These are phyloP conservation scores for Petrocephalus microphthalmus DNA, from an alignment of 2,113 vertebrate species.

Conservation along the genomic window DNA sequence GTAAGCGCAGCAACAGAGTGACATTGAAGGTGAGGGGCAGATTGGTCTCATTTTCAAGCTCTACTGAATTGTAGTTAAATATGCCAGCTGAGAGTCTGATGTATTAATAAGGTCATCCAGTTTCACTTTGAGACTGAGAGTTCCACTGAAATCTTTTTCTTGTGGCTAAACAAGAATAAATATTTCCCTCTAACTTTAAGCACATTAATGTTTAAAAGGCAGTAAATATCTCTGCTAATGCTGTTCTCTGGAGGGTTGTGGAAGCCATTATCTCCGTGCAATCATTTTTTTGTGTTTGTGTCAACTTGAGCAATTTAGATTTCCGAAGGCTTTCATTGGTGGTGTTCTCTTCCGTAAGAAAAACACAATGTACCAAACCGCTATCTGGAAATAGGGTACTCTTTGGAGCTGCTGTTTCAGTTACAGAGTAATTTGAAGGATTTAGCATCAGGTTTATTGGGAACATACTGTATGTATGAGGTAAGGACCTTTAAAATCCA, in stretches of 20 bases:
- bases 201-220: conserved; percentile 4
- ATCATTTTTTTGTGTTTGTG: background rate
- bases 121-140: background rate
- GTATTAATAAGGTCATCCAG: background rate
- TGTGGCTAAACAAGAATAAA: background rate
- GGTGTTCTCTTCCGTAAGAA: background rate
- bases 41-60: background rate
- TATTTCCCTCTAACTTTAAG: conserved; percentile 4
- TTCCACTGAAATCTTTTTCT: background rate
- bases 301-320: background rate
- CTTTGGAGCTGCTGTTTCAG: background rate
- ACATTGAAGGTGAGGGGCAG: background rate
- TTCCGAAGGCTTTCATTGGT: background rate
- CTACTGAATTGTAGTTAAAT: background rate
- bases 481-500: background rate
- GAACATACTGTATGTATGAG: background rate
- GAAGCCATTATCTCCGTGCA: background rate
- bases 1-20: background rate
- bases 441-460: background rate
- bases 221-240: background rate
- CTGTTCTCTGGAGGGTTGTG: background rate
- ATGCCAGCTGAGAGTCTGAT: background rate
- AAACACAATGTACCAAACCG: background rate
- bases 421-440: background rate
- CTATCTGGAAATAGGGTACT: background rate